Evolutionary conservation across 1,140 invertebrate species (phyloP), one percentile per base, ranked within the genome.

Genomic region (Ooceraea biroi): DNA sequence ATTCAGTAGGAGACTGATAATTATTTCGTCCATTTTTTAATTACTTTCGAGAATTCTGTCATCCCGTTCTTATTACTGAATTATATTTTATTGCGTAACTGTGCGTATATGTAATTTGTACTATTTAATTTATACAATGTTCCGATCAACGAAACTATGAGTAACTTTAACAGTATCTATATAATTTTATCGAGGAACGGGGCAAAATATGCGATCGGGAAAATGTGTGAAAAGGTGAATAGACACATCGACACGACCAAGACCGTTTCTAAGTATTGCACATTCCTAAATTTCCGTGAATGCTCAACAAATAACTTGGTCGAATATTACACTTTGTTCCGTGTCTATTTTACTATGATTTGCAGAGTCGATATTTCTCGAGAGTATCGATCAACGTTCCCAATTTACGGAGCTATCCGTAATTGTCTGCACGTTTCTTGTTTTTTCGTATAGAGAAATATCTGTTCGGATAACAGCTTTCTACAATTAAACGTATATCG

Each of bases 331-430:
- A n/a, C 1, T 11, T 10, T 55, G 71, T 85, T 71, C 72, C 60
- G 85, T 57, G 44, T 68, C 66, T 60, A n/a, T 83, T 84, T 86
- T 78, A 83, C 77, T 83, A 83, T 44, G 25, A 36, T 25, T 25
- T 17, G 58, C 41, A 61, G 52, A 73, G 27, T 52, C 30, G 41
- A 27, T 61, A 65, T 82, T 76, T 74, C 27, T 30, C 69, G 50
- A 44, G 55, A 44, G 58, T 48, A 68, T 72, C 68, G 58, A 58
- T 82, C 14, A 25, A 55, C 11, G 36, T 71, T 46, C 25, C 17
- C 76, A 71, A 71, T 80, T 80, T 71, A 69, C 36, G 36, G 41
- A 30, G 44, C 36, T 27, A 27, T 17, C 66, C 65, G 36, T 48
- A 69, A 65, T 69, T 69, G 52, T 77, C 46, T 46, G 61, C n/a